Evolutionary conservation across 2,797 vertebrate species (phyloP).

Genomic region (Falco cherrug): DNA sequence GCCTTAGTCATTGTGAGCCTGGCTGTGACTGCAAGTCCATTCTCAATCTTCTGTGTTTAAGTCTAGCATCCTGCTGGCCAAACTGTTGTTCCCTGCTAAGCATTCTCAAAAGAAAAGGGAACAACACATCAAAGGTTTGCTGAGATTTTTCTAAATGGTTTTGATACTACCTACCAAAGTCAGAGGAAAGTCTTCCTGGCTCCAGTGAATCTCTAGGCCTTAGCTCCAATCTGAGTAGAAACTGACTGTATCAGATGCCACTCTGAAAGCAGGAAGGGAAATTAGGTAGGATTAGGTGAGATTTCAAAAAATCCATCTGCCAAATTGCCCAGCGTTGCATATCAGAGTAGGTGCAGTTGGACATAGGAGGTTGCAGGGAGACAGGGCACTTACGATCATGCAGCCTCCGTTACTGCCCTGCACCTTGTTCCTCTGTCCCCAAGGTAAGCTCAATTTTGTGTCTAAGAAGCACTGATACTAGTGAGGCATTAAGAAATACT

Average conservation of each 20-base stretch:
- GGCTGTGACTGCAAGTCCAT: background rate
- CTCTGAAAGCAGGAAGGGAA: background rate
- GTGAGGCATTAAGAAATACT: background rate
- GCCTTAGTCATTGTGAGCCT: background rate
- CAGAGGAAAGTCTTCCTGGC: background rate
- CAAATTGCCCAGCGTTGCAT: background rate
- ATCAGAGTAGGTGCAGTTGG: background rate
- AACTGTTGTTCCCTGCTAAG: background rate
- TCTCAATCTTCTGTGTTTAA: background rate
- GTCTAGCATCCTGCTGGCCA: background rate
- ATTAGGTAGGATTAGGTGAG: background rate
- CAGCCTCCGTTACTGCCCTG: background rate
- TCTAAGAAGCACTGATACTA: background rate
- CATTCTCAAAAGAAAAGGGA: background rate
- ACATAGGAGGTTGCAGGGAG: fast-evolving
- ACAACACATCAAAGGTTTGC: background rate
- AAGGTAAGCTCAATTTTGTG: background rate
- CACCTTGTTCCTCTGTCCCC: background rate
- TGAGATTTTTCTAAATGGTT: background rate
- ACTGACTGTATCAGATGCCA: background rate
- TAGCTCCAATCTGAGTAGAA: background rate
- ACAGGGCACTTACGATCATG: background rate
- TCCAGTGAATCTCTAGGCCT: background rate
- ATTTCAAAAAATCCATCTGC: background rate
- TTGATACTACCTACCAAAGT: background rate